Evolutionary conservation across 2,113 vertebrate genomes (phyloP).

Genomic region (Rhea pennata): DNA sequence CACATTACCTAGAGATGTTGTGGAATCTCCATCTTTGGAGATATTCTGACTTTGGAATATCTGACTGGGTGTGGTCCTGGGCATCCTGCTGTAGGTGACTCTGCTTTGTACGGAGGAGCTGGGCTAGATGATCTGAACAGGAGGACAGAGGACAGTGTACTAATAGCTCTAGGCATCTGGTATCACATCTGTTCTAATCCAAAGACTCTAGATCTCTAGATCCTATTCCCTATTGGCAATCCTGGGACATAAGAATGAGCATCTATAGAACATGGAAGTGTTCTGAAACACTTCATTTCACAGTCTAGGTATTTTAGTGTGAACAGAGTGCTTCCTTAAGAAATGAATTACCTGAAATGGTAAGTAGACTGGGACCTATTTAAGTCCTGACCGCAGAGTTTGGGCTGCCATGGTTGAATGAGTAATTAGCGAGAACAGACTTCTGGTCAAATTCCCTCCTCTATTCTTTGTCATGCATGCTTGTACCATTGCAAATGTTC

Average conservation of each 20-base stretch:
- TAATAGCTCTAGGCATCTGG: background rate
- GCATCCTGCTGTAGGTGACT: no score
- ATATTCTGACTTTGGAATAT: no score
- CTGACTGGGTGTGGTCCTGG: no score
- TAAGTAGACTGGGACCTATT: background rate
- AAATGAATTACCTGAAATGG: background rate
- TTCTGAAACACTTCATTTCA: background rate
- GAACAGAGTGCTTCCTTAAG: background rate
- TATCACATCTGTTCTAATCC: background rate
- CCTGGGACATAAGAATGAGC: background rate
- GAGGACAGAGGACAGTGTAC: no score
- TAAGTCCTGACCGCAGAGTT: background rate
- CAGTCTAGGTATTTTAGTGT: background rate
- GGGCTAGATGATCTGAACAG: no score
- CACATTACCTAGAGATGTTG: no score
- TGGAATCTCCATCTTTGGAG: no score
- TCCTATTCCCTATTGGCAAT: no score
- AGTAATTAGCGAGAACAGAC: background rate
- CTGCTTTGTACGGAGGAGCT: no score
- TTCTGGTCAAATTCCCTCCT: background rate
- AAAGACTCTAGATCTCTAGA: background rate
- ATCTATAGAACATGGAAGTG: background rate
- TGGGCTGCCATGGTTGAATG: background rate
- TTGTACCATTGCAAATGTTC: background rate
- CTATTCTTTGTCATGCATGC: background rate